Evolutionary conservation across 1,140 invertebrate species (phyloP).

Genomic region (Pseudomyrmex gracilis): DNA sequence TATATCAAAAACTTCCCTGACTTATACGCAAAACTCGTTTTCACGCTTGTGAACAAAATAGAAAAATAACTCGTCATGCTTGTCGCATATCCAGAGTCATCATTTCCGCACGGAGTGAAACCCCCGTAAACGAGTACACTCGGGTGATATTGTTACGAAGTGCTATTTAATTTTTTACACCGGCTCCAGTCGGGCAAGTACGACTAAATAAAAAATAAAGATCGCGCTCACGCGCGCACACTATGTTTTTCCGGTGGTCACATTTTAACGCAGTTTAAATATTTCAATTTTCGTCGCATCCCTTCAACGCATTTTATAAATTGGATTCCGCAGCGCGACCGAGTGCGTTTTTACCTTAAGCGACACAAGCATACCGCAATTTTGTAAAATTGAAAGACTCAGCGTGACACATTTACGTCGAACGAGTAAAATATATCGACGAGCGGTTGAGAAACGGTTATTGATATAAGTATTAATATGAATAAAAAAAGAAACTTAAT

Average conservation of each 20-base stretch:
- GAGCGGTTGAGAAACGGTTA: not conserved
- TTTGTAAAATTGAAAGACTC: slow-evolving; percentile 43
- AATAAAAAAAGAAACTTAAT: not conserved
- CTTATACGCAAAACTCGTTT: slow-evolving; percentile 28
- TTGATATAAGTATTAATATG: slow-evolving; percentile 1
- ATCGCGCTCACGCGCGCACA: slow-evolving; percentile 16
- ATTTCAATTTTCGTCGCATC: slow-evolving; percentile 51
- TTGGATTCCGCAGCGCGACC: slow-evolving; percentile 25
- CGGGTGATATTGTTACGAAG: slow-evolving; percentile 54
- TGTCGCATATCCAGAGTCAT: slow-evolving; percentile 49
- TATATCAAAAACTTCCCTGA: slow-evolving; percentile 44
- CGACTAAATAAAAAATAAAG: slow-evolving; percentile 53
- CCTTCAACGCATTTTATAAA: slow-evolving; percentile 36
- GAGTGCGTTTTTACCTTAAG: not conserved
- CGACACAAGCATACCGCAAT: slow-evolving; percentile 41
- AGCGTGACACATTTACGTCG: not conserved
- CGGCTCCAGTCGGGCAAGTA: slow-evolving; percentile 27
- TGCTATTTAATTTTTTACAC: slow-evolving; percentile 58
- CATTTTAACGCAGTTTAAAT: slow-evolving; percentile 60
- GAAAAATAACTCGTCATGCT: slow-evolving; percentile 30
- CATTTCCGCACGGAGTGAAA: slow-evolving; percentile 34
- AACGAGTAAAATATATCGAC: not conserved
- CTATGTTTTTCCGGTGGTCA: slow-evolving; percentile 38
- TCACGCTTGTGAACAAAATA: slow-evolving; percentile 22
- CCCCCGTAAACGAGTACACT: slow-evolving; percentile 11